Percentiles rank a stretch among this genome's conserved stretches.
Evolutionary conservation across 92 coral and sea anemone genomes (phyloP).

Genomic region (Isaurus tuberculatus): DNA sequence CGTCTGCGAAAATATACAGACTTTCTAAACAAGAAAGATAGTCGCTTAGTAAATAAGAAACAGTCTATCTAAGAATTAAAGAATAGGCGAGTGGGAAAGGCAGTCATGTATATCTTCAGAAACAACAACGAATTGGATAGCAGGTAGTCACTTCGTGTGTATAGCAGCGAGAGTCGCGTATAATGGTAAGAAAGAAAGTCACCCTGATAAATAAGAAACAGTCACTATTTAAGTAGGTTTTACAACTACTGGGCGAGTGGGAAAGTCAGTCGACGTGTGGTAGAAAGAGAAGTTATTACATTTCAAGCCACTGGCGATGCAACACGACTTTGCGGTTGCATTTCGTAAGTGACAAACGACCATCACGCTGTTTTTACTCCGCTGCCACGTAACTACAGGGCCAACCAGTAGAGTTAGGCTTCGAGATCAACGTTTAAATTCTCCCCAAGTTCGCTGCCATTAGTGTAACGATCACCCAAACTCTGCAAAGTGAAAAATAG

Average conservation of each 20-base stretch:
- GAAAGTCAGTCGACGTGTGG: neutral
- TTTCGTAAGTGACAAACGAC: neutral
- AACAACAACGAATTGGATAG: no score
- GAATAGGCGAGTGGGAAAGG: no score
- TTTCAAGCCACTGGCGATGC: neutral
- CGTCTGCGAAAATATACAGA: no score
- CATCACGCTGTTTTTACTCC: neutral
- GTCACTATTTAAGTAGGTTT: no score
- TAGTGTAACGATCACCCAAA: slow-evolving; percentile 4
- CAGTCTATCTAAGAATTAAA: no score
- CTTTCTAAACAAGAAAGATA: no score
- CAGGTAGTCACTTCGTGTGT: no score
- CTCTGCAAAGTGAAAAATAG: neutral
- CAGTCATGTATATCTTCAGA: no score
- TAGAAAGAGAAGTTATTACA: neutral
- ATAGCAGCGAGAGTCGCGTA: no score
- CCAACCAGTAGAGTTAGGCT: neutral
- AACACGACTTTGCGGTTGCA: neutral
- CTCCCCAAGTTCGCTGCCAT: slow-evolving; percentile 4
- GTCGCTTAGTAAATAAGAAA: no score
- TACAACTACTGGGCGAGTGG: neutral
- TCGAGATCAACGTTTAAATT: slow-evolving; percentile 1
- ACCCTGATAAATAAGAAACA: no score
- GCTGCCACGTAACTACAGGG: neutral
- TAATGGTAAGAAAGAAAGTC: no score